These are phyloP conservation scores for Physocephala rufipes DNA, from an alignment of 2,888 invertebrate genomes.

Conservation along the genomic window DNA sequence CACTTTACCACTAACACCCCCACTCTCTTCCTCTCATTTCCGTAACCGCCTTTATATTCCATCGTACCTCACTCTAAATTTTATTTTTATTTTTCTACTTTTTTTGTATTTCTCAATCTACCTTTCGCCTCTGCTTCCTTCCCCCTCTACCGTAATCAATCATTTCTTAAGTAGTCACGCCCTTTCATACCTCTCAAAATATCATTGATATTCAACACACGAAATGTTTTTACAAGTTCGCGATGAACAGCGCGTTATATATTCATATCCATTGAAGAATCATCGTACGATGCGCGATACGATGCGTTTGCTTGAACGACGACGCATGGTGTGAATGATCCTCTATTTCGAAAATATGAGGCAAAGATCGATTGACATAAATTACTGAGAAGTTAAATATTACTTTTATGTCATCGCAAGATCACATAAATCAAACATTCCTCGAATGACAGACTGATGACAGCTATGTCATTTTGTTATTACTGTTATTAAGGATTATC, in stretches of 20 bases:
- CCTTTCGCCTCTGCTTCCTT: neutral
- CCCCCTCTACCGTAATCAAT: neutral
- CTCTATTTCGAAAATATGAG: slow-evolving; percentile 3
- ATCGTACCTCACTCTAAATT: too few relatives aligned
- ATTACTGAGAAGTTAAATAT: slow-evolving; percentile 10
- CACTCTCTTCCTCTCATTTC: too few relatives aligned
- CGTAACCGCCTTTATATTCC: too few relatives aligned
- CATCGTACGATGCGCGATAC: neutral
- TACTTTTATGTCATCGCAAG: neutral
- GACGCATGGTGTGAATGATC: neutral
- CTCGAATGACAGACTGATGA: slow-evolving; percentile 8
- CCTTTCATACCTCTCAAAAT: neutral
- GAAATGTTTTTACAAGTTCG: slow-evolving; percentile 1
- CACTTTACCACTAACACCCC: too few relatives aligned
- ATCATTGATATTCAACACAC: neutral
- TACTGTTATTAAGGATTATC: neutral
- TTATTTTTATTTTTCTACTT: neutral
- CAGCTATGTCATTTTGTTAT: neutral
- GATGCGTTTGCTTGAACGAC: neutral
- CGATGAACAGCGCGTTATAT: too few relatives aligned
- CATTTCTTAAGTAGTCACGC: too few relatives aligned
- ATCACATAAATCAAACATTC: neutral
- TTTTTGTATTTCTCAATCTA: neutral
- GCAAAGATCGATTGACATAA: slow-evolving; percentile 11
- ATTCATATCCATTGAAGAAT: too few relatives aligned